These are phyloP conservation scores for Eucera pruinosa DNA, from an alignment of 2,888 invertebrate genomes.

Conservation along the genomic window DNA sequence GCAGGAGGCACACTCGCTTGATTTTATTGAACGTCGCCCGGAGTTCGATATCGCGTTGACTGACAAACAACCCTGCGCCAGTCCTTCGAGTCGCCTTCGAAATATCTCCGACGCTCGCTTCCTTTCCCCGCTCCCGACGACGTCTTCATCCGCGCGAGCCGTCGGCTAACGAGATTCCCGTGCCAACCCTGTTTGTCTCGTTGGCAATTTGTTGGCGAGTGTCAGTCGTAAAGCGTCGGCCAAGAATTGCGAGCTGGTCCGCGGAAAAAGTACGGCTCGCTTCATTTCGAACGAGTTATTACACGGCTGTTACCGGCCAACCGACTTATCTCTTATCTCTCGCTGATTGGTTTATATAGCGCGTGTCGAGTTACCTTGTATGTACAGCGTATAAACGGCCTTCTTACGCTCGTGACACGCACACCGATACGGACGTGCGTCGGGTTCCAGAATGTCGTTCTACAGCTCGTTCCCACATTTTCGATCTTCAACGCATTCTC, in stretches of 20 bases:
- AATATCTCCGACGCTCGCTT: background rate
- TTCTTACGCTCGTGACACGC: constrained; percentile 53
- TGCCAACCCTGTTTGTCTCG: constrained; percentile 1
- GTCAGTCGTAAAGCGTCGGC: background rate
- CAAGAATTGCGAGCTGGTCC: background rate
- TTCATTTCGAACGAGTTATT: constrained; percentile 35
- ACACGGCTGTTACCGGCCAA: constrained; percentile 3
- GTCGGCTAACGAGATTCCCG: constrained; percentile 19
- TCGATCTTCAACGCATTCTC: constrained; percentile 6
- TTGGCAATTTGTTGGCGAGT: constrained; percentile 3
- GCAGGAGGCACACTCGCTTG: too few relatives aligned
- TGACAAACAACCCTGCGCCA: background rate
- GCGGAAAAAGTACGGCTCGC: background rate
- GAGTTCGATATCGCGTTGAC: background rate
- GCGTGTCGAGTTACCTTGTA: constrained; percentile 53
- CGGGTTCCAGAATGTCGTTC: constrained; percentile 47
- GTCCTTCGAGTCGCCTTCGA: background rate
- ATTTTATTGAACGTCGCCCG: background rate
- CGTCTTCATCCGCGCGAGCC: constrained; percentile 8
- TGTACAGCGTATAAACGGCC: constrained; percentile 58
- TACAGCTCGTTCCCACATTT: constrained; percentile 39
- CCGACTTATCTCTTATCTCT: constrained; percentile 53
- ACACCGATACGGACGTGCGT: constrained; percentile 38
- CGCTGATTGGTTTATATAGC: constrained; percentile 58
- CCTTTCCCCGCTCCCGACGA: background rate